phyloP scores from a whole-genome alignment of 2,113 vertebrate species.

The Psammodynastes pulverulentus region DNA sequence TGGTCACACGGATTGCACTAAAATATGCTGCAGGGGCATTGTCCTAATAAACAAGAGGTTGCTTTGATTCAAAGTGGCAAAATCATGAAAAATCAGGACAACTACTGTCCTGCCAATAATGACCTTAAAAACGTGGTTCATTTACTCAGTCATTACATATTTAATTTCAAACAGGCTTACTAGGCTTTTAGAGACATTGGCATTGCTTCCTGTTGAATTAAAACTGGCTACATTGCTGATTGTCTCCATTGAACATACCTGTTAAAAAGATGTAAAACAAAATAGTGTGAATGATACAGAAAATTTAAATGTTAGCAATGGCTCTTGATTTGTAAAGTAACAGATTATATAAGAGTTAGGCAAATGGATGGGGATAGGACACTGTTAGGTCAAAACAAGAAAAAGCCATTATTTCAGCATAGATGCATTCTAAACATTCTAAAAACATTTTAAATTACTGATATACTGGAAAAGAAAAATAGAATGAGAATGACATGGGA shows the following conservation, averaged over 20 bases:
- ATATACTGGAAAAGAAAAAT: neutral
- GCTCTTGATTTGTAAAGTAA: neutral
- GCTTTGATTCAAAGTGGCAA: constrained; percentile 41
- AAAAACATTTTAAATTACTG: neutral
- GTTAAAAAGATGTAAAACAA: neutral
- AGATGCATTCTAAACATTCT: neutral
- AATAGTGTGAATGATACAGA: neutral
- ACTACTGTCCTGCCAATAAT: neutral
- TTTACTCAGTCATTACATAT: rapidly evolving
- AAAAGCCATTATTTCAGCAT: neutral
- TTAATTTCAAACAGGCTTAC: neutral
- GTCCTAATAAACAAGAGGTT: constrained; percentile 60
- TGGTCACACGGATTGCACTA: constrained; percentile 54
- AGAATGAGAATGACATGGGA: rapidly evolving
- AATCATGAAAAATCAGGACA: neutral
- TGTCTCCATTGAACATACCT: neutral
- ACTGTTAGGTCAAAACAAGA: neutral
- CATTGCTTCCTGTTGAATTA: neutral
- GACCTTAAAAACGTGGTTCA: neutral
- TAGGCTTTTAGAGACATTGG: constrained; percentile 33
- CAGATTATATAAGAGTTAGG: neutral
- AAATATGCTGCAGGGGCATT: constrained; percentile 48
- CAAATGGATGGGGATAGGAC: neutral
- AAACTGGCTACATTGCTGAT: neutral
- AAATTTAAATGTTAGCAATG: neutral